phyloP scores from a whole-genome alignment of 2,113 vertebrate genomes.

The Microcebus tavaratra region DNA sequence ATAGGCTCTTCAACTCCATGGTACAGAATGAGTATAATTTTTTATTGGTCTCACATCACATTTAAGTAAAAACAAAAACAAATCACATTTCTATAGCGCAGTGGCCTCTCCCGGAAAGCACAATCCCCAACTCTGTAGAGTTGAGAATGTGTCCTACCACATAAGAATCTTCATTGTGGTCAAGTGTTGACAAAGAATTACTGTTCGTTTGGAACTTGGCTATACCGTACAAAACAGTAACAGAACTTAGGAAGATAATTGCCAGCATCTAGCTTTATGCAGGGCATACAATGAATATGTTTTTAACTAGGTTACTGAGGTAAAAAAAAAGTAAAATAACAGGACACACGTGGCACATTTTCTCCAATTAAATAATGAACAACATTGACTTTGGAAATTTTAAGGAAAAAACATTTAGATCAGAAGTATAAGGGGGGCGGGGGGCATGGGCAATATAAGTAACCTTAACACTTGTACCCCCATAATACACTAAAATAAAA shows the following conservation, averaged over 20 bases:
- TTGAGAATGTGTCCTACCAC: background rate
- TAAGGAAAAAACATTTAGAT: background rate
- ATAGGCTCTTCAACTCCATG: background rate
- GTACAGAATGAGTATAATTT: background rate
- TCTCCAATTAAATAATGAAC: background rate
- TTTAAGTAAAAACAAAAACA: slow-evolving; percentile 29
- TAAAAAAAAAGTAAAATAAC: background rate
- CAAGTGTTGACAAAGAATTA: background rate
- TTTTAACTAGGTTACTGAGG: background rate
- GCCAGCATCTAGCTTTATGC: background rate
- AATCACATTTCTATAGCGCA: background rate
- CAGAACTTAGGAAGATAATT: slow-evolving; percentile 41
- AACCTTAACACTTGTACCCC: too few relatives aligned
- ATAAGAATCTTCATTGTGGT: background rate
- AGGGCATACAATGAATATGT: background rate
- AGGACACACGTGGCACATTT: background rate
- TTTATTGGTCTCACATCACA: background rate
- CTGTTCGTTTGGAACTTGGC: background rate
- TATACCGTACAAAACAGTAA: background rate
- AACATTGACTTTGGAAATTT: background rate
- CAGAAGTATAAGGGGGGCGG: background rate
- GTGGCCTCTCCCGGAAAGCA: background rate
- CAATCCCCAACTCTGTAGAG: background rate
- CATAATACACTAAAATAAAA: too few relatives aligned
- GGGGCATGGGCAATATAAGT: too few relatives aligned